Percentiles rank a stretch among this genome's conserved stretches.
Conservation (phyloP, 30 jellyfish, hydroid and myxozoan species). For the Hydractinia echinata region DNA sequence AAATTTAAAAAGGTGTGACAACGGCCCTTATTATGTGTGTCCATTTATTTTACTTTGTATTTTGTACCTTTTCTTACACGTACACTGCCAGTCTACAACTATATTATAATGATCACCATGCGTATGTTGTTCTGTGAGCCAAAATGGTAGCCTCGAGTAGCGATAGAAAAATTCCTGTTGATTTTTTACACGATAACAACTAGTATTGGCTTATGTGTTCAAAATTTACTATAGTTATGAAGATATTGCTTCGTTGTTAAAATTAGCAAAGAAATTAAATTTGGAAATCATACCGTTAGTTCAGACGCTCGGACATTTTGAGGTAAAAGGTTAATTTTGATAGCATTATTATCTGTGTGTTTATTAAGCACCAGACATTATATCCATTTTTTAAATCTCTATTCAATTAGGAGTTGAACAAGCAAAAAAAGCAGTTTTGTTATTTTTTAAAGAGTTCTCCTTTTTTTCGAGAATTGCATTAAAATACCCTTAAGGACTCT, state of each 20-base stretch:
- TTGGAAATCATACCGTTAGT: constrained; percentile 46
- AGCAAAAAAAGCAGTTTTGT: neutral
- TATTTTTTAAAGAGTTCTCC: neutral
- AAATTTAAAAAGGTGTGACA: too few relatives aligned
- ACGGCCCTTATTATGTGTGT: too few relatives aligned
- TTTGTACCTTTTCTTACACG: too few relatives aligned
- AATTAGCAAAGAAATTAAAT: constrained; percentile 16
- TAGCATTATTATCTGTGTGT: neutral
- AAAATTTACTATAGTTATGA: neutral
- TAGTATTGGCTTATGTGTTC: too few relatives aligned
- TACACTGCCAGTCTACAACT: too few relatives aligned
- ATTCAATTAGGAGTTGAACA: neutral
- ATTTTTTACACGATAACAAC: too few relatives aligned
- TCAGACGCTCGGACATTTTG: constrained; percentile 65
- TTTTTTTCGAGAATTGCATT: neutral
- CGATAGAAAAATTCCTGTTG: too few relatives aligned
- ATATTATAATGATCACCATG: too few relatives aligned
- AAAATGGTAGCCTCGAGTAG: too few relatives aligned
- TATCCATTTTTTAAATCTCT: neutral
- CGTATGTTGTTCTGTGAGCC: too few relatives aligned
- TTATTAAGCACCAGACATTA: neutral
- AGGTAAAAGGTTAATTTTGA: neutral
- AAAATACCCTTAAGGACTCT: neutral
- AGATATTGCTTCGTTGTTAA: constrained; percentile 31
- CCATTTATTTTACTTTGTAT: too few relatives aligned